Conservation (phyloP, 2,888 invertebrate genomes). For the Plutella xylostella region DNA sequence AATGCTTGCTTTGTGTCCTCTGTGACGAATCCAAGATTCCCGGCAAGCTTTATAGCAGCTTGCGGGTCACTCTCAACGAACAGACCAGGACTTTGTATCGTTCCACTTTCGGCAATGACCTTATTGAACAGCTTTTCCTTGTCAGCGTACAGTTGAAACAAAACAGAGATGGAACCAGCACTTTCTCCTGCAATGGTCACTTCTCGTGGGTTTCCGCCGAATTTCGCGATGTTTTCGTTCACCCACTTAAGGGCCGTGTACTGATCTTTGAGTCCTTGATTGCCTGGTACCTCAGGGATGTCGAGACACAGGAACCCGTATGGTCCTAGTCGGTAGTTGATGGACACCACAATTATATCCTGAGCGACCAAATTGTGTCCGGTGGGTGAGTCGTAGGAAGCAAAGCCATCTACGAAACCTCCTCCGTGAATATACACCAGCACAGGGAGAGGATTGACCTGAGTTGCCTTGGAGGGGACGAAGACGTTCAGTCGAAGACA, state of each 20-base stretch:
- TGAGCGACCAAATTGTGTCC: conserved; percentile 41
- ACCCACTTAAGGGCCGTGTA: conserved; percentile 49
- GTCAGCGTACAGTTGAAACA: conserved; percentile 46
- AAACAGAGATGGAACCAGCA: conserved; percentile 45
- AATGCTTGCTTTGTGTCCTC: neutral
- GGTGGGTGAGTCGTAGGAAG: neutral
- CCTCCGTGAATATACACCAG: conserved; percentile 31
- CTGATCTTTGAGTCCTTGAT: conserved; percentile 58
- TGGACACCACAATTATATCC: conserved; percentile 47
- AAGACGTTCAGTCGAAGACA: conserved; percentile 12
- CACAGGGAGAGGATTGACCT: conserved; percentile 8
- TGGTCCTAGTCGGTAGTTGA: conserved; percentile 56
- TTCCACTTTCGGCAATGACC: conserved; percentile 50
- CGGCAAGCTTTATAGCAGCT: neutral
- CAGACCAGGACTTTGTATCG: conserved; percentile 28
- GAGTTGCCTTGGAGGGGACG: conserved; percentile 9
- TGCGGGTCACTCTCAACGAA: no score
- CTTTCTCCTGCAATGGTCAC: conserved; percentile 52
- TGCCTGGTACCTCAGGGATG: conserved; percentile 44
- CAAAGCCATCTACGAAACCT: conserved; percentile 23
- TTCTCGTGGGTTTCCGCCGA: conserved; percentile 56
- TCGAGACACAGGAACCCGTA: conserved; percentile 59
- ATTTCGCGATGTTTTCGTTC: conserved; percentile 43
- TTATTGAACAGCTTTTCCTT: conserved; percentile 50
- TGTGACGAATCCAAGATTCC: neutral